phyloP scores from a whole-genome alignment of 2,113 vertebrate genomes.

The Coptodon bakossiorum region DNA sequence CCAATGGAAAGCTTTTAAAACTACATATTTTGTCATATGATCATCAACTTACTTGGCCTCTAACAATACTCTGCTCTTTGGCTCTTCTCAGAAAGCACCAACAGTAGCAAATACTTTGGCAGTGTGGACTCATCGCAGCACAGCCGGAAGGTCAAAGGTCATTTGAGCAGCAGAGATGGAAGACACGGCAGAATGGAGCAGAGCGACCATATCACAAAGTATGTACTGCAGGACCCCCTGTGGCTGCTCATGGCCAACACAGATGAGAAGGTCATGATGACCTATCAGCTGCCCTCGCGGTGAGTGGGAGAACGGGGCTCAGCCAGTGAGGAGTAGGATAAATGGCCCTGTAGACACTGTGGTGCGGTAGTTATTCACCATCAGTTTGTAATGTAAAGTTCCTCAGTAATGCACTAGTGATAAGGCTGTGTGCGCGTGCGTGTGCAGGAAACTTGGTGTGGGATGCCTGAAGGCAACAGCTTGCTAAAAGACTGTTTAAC shows the following conservation, averaged over 20 bases:
- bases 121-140: conserved; percentile 91
- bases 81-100: conserved; percentile 74
- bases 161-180: background rate
- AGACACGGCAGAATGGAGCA: conserved; percentile 46
- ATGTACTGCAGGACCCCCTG: conserved; percentile 78
- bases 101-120: conserved; percentile 91
- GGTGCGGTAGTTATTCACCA: background rate
- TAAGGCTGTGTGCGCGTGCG: background rate
- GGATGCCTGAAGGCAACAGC: background rate
- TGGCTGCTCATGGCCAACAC: conserved; percentile 83
- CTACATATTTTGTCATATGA: background rate
- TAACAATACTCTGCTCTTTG: background rate
- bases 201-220: conserved; percentile 69
- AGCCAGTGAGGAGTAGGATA: background rate
- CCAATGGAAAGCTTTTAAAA: background rate
- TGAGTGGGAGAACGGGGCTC: conserved; percentile 60
- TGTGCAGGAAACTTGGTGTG: background rate
- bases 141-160: conserved; percentile 71
- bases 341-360: background rate
- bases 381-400: background rate
- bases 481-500: background rate
- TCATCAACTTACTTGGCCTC: background rate
- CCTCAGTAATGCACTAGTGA: background rate
- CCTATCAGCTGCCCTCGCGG: conserved; percentile 85
- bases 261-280: conserved; percentile 85